Percentiles rank a stretch among this genome's conserved stretches.
Conservation (phyloP, 1,140 invertebrate species). For the Whitmania pigra region DNA sequence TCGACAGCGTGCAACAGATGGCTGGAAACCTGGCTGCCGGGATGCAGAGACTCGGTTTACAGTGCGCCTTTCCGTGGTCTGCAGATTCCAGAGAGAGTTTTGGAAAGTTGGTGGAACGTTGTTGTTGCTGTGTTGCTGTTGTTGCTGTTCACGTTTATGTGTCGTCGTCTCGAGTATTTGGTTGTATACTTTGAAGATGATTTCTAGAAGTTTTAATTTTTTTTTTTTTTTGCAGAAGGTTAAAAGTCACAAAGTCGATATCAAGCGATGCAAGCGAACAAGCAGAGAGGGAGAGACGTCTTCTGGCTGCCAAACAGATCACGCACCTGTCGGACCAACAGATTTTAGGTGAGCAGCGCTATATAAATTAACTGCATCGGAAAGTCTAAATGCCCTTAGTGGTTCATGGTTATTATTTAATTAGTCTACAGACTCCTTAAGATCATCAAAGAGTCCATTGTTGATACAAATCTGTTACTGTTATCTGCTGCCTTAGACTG, state of each 20-base stretch:
- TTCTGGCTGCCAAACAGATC: conserved; percentile 13
- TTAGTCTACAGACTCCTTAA: background rate
- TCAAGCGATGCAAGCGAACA: background rate
- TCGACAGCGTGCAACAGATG: conserved; percentile 28
- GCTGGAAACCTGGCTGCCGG: conserved; percentile 14
- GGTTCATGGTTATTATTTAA: background rate
- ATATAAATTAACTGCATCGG: background rate
- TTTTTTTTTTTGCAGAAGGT: too few species aligned
- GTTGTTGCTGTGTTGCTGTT: too few species aligned
- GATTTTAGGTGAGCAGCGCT: conserved; percentile 3
- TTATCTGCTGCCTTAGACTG: too few species aligned
- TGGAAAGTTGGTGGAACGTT: background rate
- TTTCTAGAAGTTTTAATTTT: too few species aligned
- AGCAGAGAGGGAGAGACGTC: background rate
- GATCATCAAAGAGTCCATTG: background rate
- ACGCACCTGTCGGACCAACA: conserved; percentile 14
- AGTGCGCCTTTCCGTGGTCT: conserved; percentile 13
- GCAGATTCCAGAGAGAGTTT: background rate
- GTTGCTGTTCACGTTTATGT: background rate
- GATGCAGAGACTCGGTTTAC: conserved; percentile 10
- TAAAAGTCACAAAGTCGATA: background rate
- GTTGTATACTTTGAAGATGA: too few species aligned
- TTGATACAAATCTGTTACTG: background rate
- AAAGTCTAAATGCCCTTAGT: too few species aligned
- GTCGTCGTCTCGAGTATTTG: too few species aligned